Conservation (phyloP, 2,113 vertebrate genomes). For the Cyphomyrus plagiostoma region DNA sequence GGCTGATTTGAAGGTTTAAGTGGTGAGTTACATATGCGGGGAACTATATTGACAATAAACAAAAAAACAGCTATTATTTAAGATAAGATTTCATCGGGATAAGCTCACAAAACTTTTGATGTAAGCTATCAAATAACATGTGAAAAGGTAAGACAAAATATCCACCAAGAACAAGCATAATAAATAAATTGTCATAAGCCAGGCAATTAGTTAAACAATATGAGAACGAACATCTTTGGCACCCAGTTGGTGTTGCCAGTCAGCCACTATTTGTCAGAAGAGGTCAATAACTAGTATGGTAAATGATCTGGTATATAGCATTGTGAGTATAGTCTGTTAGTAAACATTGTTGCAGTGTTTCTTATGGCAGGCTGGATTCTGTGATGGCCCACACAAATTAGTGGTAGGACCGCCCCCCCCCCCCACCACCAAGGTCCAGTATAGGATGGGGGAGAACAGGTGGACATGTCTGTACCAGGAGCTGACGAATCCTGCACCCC, state of each 20-base stretch:
- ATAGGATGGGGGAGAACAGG: not conserved
- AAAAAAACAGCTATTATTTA: not conserved
- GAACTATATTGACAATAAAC: not conserved
- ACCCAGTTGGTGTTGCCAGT: not conserved
- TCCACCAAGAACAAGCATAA: not conserved
- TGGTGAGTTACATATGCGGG: not conserved
- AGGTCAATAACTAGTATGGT: not conserved
- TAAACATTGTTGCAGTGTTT: not conserved
- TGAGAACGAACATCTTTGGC: not conserved
- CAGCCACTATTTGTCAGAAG: not conserved
- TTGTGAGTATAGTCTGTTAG: not conserved
- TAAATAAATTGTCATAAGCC: not conserved
- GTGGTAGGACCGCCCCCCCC: not conserved
- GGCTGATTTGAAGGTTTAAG: not conserved
- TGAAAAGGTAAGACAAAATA: not conserved
- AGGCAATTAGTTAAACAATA: not conserved
- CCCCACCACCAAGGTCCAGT: not conserved
- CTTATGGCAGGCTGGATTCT: not conserved
- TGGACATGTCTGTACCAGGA: not conserved
- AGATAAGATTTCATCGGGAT: not conserved
- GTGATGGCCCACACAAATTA: not conserved
- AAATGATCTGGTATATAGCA: not conserved
- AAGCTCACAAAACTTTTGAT: not conserved
- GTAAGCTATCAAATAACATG: not conserved
- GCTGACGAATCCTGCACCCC: not conserved